Conservation (phyloP, 2,888 invertebrate genomes). For the Orthonychiurus folsomi region DNA sequence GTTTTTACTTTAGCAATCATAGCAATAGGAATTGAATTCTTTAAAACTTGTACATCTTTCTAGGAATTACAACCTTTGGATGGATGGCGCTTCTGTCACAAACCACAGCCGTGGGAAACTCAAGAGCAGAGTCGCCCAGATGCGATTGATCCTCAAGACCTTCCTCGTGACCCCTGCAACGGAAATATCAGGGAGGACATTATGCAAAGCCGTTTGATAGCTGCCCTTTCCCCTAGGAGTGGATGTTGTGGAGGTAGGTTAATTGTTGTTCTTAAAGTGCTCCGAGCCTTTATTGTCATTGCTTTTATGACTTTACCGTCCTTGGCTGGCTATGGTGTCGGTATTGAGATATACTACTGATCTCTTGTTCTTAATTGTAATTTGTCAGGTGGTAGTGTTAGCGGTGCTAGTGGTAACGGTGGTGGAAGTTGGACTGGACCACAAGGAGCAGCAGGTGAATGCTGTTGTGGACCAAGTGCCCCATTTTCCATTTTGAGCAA, state of each 20-base stretch:
- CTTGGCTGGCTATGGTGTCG: slow-evolving; percentile 27
- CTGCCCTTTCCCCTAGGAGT: not conserved
- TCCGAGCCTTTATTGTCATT: no score
- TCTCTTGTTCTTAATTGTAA: slow-evolving; percentile 12
- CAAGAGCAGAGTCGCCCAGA: slow-evolving; percentile 27
- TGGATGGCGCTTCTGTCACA: slow-evolving; percentile 39
- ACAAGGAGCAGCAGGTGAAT: not conserved
- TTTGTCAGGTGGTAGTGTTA: slow-evolving; percentile 4
- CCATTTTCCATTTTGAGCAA: slow-evolving; percentile 21
- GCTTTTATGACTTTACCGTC: no score
- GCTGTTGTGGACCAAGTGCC: not conserved
- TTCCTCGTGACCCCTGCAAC: slow-evolving; percentile 19
- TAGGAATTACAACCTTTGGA: slow-evolving; percentile 38
- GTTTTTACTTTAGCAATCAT: no score
- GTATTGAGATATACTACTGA: slow-evolving; percentile 10
- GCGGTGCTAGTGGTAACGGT: slow-evolving; percentile 3
- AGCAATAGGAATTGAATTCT: no score
- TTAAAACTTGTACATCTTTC: slow-evolving; percentile 2
- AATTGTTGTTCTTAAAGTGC: slow-evolving; percentile 3
- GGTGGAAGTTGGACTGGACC: no score
- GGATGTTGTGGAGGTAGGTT: slow-evolving; percentile 4
- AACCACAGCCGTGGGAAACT: slow-evolving; percentile 38
- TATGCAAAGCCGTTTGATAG: slow-evolving; percentile 1
- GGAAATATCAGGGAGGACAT: not conserved
- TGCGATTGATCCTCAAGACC: slow-evolving; percentile 33